phyloP scores from a whole-genome alignment of 1,140 invertebrate species.

The Rhopalosiphum padi region DNA sequence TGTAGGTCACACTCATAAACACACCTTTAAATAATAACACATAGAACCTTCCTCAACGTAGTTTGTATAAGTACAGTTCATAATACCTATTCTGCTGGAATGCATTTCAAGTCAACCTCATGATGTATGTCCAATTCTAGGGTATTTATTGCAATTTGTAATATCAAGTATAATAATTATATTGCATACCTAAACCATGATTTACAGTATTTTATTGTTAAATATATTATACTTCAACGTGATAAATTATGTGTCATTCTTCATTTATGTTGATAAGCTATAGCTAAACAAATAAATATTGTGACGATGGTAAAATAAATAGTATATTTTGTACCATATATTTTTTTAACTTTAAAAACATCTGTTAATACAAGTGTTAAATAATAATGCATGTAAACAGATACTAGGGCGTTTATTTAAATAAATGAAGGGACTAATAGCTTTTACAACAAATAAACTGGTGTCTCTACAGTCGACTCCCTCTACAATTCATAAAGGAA shows the following conservation, averaged over 20 bases:
- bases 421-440: not conserved
- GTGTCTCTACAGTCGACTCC: not conserved
- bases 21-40: conserved; percentile 23
- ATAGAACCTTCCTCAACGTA: not conserved
- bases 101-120: not conserved
- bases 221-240: not conserved
- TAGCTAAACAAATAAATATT: not conserved
- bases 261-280: not conserved
- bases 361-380: not conserved
- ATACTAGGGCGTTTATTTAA: not conserved
- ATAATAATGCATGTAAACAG: not conserved
- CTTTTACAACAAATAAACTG: not conserved
- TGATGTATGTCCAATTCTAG: not conserved
- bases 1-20: conserved; percentile 23
- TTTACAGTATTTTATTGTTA: not conserved
- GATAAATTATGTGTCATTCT: not conserved
- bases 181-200: not conserved
- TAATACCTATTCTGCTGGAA: not conserved
- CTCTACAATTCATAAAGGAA: not conserved
- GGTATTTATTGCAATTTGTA: not conserved
- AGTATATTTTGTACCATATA: not conserved
- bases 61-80: not conserved
- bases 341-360: not conserved
- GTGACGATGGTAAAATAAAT: not conserved
- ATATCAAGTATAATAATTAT: not conserved